Base-by-base conservation (phyloP, 2,113 vertebrate species). In the Seriola rivoliana region DNA sequence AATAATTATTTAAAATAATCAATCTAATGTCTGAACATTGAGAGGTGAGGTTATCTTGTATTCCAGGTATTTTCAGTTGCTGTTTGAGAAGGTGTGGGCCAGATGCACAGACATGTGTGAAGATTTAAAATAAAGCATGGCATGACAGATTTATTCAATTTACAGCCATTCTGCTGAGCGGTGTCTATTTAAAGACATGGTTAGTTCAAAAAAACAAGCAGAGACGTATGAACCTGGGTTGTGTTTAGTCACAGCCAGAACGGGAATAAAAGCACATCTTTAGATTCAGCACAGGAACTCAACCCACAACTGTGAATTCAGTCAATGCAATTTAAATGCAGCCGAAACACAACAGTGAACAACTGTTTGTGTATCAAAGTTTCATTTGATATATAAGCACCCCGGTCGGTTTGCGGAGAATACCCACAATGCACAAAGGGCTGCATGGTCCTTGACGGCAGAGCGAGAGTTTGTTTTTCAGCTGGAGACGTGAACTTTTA, bases 401-500 rank as follows among this genome's bases (percentile, higher is more conserved):
- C 67, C 32, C 14, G 64, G 23, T 48, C 1, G 7, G 44, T 40
- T 68, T 66, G n/a, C 55, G 70, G 48, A 60, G 46, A 76, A 48
- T 66, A 19, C 29, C 54, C 46, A 69, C 71, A 75, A 29, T 38
- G 42, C 77, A 73, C 36, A 62, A 65, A 36, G 32, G 66, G 46
- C 74, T 25, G 16, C 59, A 36, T 36, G 23, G 48, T 68, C 58
- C 29, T 70, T 76, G 38, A 76, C 2, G 1, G 38, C 21, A 63
- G 68, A 70, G 7, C 0, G 2, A 77, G 32, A 62, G 29, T 78
- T 75, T 71, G 74, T 79, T 78, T 91, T 79, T 87, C 34, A 74
- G 71, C 23, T 50, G 55, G 8, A 55, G 32, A 58, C 14, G 58
- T 68, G 21, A 77, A 77, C 72, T 58, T 72, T n/a, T 11, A 3